Evolutionary conservation across 2,888 invertebrate species (phyloP).

Genomic region (Spodoptera exigua): DNA sequence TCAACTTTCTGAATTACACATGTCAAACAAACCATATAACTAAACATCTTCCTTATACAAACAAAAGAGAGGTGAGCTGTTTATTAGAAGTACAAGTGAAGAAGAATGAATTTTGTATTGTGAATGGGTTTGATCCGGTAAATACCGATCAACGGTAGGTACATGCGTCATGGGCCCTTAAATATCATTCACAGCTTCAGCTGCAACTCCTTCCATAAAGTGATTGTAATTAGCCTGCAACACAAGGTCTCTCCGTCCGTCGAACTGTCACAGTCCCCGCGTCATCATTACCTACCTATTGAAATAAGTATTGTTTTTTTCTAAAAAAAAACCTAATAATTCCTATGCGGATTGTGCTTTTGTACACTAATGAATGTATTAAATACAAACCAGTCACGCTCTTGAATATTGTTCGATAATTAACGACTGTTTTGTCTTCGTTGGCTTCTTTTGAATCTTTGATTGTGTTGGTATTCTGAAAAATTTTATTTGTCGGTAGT

Average conservation of each 20-base stretch:
- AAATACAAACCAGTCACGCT: conserved; percentile 11
- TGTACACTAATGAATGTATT: conserved; percentile 9
- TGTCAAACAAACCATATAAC: too few species aligned
- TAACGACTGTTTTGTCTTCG: too few species aligned
- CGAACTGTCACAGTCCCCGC: conserved; percentile 30
- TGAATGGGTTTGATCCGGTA: conserved; percentile 9
- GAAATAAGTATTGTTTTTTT: conserved; percentile 20
- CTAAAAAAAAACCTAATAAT: conserved; percentile 8
- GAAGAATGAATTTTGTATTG: conserved; percentile 24
- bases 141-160: conserved; percentile 40
- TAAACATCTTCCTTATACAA: too few species aligned
- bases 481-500: too few species aligned
- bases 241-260: conserved; percentile 51
- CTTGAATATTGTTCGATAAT: not conserved
- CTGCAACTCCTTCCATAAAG: conserved; percentile 47
- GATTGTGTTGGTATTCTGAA: not conserved
- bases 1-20: too few species aligned
- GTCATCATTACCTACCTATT: conserved; percentile 29
- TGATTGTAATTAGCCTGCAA: conserved; percentile 56
- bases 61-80: too few species aligned
- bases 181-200: conserved; percentile 19
- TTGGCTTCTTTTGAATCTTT: conserved; percentile 2
- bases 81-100: too few species aligned
- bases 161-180: conserved; percentile 52
- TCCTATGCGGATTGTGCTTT: conserved; percentile 17